Percentiles rank a stretch among this genome's conserved stretches.
phyloP scores from a whole-genome alignment of 2,888 invertebrate genomes.

The Heteropelma amictum region DNA sequence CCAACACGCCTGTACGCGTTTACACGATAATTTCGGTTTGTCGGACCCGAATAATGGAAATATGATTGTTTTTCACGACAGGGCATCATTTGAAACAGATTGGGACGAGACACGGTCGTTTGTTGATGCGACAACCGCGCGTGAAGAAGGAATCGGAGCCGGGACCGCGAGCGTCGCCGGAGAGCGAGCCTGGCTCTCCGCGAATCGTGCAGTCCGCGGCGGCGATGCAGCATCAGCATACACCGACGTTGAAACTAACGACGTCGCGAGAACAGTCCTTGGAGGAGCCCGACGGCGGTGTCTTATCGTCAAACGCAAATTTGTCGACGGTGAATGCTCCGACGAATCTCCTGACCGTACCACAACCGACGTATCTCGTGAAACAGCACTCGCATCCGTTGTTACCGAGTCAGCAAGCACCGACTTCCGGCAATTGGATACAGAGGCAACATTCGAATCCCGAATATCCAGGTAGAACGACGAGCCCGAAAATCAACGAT shows the following conservation, averaged over 20 bases:
- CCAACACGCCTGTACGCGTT: no score
- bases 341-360: conserved; percentile 81
- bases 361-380: conserved; percentile 80
- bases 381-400: conserved; percentile 85
- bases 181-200: conserved; percentile 73
- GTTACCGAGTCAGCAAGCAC: conserved; percentile 80
- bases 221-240: conserved; percentile 71
- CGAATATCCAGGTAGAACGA: conserved; percentile 69
- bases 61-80: conserved; percentile 52
- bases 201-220: conserved; percentile 70
- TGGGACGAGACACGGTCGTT: conserved; percentile 82
- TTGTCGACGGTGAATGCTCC: conserved; percentile 79
- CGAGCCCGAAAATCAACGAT: conserved; percentile 67
- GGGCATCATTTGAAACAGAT: conserved; percentile 69
- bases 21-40: no score
- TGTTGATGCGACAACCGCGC: conserved; percentile 83
- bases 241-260: conserved; percentile 75
- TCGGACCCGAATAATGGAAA: neutral
- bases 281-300: conserved; percentile 59
- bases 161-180: conserved; percentile 75
- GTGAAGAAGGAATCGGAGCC: conserved; percentile 83
- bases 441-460: conserved; percentile 81
- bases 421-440: conserved; percentile 70
- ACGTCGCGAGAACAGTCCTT: conserved; percentile 60
- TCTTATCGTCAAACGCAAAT: conserved; percentile 80